Base-by-base conservation (phyloP, 2,797 vertebrate genomes). In the Muscicapa striata region DNA sequence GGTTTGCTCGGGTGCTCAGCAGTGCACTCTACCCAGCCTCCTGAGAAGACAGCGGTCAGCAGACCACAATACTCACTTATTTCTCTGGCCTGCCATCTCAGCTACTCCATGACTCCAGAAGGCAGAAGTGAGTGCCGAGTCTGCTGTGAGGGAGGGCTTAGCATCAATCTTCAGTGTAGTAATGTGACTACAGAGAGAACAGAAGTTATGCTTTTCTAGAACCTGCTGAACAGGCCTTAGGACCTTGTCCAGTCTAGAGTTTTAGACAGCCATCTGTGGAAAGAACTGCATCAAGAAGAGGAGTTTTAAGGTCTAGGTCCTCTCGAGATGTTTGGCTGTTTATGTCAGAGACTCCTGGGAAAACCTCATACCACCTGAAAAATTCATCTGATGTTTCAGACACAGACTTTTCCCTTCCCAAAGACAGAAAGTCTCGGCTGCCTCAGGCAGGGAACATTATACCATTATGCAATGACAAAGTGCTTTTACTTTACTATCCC, bases 41-140 rank as follows among this genome's bases (percentile, higher is more conserved):
- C 54, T 8, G 22, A 41, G 62, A 74, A 84, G 59, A 83, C 38
- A 15, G 64, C 4, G 20, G 29, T 26, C 54, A 74, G 75, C 41
- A 88, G 54, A 82, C 14, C 51, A 86, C 22, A 79, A 84, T 92
- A 98, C 99, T 98, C 97, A 99, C 99, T 99, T 99, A 97, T 99
- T 99, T 89, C 99, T 99, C 95, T 99, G 99, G 38, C 99, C 99
- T 20, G 98, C 98, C 98, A 99, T 99, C 97, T 99, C 99, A 84
- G 99, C 98, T 79, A 98, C 98, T 38, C 99, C 99, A 0, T 99
- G 99, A 95, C 97, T 98, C 99, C 99, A 99, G 34, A 98, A 98
- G 49, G 97, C 92, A 27, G 98, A 98, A 70, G 95, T 48, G 49
- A 96, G 98, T 55, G 97, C 93, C 2, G 98, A 94, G 83, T 99